A percentile compares a stretch with the other conserved stretches of the same genome.
phyloP scores from a whole-genome alignment of 2,888 invertebrate species.

The Geotrupes spiniger region DNA sequence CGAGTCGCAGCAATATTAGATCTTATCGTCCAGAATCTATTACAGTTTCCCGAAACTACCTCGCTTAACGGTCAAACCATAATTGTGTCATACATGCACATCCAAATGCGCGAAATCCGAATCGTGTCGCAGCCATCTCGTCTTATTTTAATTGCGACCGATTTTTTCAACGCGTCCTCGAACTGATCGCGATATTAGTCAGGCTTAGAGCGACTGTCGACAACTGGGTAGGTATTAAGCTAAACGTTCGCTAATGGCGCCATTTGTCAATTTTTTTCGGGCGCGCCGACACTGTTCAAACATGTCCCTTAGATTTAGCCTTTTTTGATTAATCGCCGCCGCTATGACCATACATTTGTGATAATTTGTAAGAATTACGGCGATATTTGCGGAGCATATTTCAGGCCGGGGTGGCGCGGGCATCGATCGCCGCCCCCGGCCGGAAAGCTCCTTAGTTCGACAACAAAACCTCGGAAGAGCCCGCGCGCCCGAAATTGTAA shows the following conservation, averaged over 20 bases:
- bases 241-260: constrained; percentile 43
- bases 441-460: constrained; percentile 2
- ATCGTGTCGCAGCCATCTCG: neutral
- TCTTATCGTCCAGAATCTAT: no score
- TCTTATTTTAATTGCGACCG: neutral
- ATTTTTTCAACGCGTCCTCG: constrained; percentile 21
- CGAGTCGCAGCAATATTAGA: no score
- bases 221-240: constrained; percentile 39
- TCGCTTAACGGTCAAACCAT: no score
- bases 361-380: constrained; percentile 9
- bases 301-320: constrained; percentile 9
- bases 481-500: constrained; percentile 7
- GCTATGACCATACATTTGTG: constrained; percentile 21
- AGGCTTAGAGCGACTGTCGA: constrained; percentile 36
- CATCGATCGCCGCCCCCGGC: constrained; percentile 9
- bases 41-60: no score
- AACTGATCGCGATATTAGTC: constrained; percentile 33
- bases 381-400: no score
- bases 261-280: constrained; percentile 43
- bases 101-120: no score
- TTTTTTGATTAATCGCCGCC: constrained; percentile 25
- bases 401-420: no score
- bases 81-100: no score
- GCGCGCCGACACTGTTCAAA: constrained; percentile 9
- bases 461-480: neutral